These are phyloP conservation scores for Epinotia brunnichana DNA, from an alignment of 2,888 invertebrate species.

Conservation along the genomic window DNA sequence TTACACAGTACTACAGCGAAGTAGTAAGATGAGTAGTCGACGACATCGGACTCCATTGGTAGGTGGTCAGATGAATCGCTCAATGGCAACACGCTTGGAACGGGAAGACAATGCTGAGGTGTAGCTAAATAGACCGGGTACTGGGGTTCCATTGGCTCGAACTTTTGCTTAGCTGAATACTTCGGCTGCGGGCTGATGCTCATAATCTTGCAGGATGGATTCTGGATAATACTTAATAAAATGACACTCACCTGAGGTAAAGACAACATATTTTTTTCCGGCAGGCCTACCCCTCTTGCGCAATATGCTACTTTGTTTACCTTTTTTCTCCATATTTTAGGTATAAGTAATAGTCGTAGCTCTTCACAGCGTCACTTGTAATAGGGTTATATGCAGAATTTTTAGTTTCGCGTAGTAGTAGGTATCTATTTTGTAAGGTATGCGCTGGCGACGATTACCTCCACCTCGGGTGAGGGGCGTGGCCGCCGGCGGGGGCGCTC, in stretches of 20 bases:
- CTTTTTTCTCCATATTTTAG: too few relatives aligned
- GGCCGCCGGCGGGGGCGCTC: not conserved
- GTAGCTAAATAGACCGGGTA: not conserved
- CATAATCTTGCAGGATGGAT: not conserved
- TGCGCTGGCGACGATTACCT: not conserved
- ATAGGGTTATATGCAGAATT: not conserved
- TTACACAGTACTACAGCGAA: too few relatives aligned
- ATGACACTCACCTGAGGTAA: too few relatives aligned
- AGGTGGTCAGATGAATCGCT: not conserved
- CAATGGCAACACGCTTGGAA: not conserved
- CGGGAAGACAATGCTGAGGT: not conserved
- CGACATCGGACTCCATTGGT: not conserved
- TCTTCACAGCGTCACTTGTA: not conserved
- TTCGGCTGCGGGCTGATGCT: not conserved
- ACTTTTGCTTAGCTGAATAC: not conserved
- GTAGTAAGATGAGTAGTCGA: not conserved
- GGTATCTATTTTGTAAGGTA: conserved; percentile 10
- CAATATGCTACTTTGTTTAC: too few relatives aligned
- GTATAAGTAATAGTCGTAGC: too few relatives aligned
- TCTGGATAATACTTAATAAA: not conserved
- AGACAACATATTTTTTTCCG: too few relatives aligned
- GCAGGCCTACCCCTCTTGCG: too few relatives aligned
- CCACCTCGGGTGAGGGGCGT: conserved; percentile 14
- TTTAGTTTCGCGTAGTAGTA: too few relatives aligned
- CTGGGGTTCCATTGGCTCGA: not conserved